Evolutionary conservation across 2,113 vertebrate genomes (phyloP).

Genomic region (Dendrocopos noguchii): DNA sequence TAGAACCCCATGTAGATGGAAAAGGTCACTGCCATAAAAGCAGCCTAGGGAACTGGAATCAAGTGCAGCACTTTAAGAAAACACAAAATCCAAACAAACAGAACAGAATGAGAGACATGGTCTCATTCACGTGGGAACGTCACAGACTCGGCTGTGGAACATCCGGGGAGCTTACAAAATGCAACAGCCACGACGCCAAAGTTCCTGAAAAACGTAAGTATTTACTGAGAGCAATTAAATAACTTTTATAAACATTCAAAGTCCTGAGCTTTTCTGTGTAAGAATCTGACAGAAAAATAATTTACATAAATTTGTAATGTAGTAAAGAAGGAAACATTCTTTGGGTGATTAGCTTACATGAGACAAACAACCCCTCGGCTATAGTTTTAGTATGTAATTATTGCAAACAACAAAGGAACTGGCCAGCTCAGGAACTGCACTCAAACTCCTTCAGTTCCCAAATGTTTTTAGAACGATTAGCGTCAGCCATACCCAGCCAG

Average conservation of each 20-base stretch:
- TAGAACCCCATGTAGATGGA: not conserved
- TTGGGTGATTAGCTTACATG: not conserved
- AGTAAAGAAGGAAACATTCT: not conserved
- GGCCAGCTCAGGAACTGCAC: not conserved
- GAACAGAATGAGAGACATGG: conserved; percentile 62
- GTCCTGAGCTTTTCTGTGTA: not conserved
- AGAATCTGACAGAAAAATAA: not conserved
- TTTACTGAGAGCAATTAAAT: conserved; percentile 33
- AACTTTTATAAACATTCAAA: not conserved
- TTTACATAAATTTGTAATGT: not conserved
- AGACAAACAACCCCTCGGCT: not conserved
- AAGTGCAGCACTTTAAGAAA: conserved; percentile 56
- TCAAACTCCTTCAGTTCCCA: not conserved
- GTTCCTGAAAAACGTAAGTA: not conserved
- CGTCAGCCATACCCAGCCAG: accelerated
- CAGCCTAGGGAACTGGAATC: conserved; percentile 58
- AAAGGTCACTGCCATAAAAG: conserved; percentile 77
- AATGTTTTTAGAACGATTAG: accelerated
- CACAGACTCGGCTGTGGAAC: conserved; percentile 31
- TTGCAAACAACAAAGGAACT: not conserved
- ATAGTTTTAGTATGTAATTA: not conserved
- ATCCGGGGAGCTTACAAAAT: conserved; percentile 33
- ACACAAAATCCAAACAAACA: conserved; percentile 49
- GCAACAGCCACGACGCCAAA: not conserved
- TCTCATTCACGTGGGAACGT: conserved; percentile 58